These are phyloP conservation scores for Acipenser ruthenus DNA, from an alignment of 2,797 vertebrate genomes.

Conservation along the genomic window DNA sequence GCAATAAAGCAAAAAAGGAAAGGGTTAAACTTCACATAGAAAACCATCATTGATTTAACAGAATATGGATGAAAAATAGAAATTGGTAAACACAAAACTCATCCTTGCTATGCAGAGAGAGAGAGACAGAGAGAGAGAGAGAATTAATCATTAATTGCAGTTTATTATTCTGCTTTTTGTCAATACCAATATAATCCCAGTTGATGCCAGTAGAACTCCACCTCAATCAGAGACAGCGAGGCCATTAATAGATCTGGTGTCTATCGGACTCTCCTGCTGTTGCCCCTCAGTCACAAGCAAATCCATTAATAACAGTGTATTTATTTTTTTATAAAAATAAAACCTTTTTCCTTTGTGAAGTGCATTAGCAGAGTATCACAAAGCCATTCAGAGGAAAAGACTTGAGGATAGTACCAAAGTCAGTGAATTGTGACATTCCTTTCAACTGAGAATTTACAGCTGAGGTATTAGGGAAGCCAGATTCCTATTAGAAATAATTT, in stretches of 20 bases:
- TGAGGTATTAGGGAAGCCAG: neutral
- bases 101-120: no score
- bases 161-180: no score
- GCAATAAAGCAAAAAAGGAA: no score
- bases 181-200: neutral
- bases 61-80: no score
- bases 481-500: neutral
- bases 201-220: neutral
- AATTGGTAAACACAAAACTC: no score
- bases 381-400: neutral
- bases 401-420: neutral
- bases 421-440: conserved; percentile 6
- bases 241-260: neutral
- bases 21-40: no score
- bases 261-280: neutral
- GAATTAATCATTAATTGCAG: no score
- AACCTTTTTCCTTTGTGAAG: neutral
- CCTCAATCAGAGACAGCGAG: neutral
- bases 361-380: neutral
- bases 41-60: no score
- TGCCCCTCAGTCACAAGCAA: neutral
- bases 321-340: neutral
- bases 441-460: conserved; percentile 2
- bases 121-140: no score
- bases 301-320: conserved; percentile 1